A percentile compares a stretch with the other conserved stretches of the same genome.
Conservation (phyloP, 1,140 invertebrate species). For the Drosophila rufa region DNA sequence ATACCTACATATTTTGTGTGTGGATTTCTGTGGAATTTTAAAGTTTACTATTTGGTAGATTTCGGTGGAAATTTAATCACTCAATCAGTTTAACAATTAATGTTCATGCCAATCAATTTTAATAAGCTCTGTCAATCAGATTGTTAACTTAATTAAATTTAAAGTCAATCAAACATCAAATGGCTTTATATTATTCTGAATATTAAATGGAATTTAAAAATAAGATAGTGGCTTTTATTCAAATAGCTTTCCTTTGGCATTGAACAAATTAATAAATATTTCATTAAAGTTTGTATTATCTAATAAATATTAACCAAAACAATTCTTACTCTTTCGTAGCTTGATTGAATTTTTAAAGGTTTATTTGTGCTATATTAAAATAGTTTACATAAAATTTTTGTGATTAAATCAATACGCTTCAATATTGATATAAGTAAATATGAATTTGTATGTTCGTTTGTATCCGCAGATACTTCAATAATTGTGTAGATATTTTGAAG, state of each 20-base stretch:
- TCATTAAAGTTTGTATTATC: background rate
- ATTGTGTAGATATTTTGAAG: too few species aligned
- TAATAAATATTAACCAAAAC: background rate
- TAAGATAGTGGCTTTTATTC: too few species aligned
- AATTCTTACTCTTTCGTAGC: background rate
- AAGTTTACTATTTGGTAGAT: background rate
- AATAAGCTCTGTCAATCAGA: background rate
- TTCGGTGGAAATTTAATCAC: background rate
- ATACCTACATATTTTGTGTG: slow-evolving; percentile 1
- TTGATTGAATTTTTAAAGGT: background rate
- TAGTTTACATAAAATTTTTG: too few species aligned
- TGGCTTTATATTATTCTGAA: background rate
- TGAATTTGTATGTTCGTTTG: too few species aligned
- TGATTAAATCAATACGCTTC: too few species aligned
- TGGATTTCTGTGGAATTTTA: background rate
- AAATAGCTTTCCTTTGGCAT: too few species aligned
- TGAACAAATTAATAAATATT: background rate
- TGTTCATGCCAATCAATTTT: slow-evolving; percentile 1
- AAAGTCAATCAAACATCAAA: background rate
- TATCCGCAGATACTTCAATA: too few species aligned
- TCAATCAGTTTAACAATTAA: background rate
- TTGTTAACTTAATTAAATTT: background rate
- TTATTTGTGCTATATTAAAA: too few species aligned
- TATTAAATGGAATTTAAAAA: background rate
- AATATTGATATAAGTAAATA: too few species aligned